Evolutionary conservation across 1,140 invertebrate genomes (phyloP).

Genomic region (Dendrolimus punctatus): DNA sequence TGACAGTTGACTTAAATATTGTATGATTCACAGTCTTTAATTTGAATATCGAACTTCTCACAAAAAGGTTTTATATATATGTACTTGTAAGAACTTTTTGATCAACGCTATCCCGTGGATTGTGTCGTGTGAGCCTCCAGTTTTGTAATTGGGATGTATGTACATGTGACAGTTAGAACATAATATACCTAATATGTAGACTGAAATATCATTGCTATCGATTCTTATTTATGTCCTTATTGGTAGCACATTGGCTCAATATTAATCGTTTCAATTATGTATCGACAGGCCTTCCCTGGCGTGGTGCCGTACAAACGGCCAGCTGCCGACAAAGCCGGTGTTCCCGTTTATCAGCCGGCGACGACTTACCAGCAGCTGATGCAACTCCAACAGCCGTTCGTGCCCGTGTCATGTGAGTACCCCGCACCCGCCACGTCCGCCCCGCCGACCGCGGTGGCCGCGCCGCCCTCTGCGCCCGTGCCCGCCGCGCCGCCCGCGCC

Average conservation of each 20-base stretch:
- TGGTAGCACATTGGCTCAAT: not conserved
- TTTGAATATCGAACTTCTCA: too few species aligned
- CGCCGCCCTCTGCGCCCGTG: conserved; percentile 26
- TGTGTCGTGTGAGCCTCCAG: too few species aligned
- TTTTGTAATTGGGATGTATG: too few species aligned
- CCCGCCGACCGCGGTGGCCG: conserved; percentile 54
- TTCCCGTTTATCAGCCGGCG: conserved; percentile 95
- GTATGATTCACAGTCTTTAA: too few species aligned
- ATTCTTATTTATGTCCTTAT: not conserved
- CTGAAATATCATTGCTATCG: not conserved
- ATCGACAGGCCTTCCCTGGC: conserved; percentile 88
- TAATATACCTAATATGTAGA: too few species aligned
- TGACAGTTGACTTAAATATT: too few species aligned
- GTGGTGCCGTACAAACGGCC: conserved; percentile 94
- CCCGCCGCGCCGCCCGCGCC: conserved; percentile 50
- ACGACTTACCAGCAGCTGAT: conserved; percentile 96
- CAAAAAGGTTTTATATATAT: too few species aligned
- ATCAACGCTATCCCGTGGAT: too few species aligned
- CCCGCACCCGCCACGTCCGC: conserved; percentile 78
- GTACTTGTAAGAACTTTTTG: too few species aligned
- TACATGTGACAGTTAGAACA: too few species aligned
- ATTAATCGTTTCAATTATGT: too few species aligned
- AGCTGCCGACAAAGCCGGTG: conserved; percentile 94
- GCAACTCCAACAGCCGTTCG: conserved; percentile 94
- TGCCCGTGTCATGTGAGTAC: conserved; percentile 95